Conservation (phyloP, 1,140 invertebrate genomes). For the Halictus rubicundus region DNA sequence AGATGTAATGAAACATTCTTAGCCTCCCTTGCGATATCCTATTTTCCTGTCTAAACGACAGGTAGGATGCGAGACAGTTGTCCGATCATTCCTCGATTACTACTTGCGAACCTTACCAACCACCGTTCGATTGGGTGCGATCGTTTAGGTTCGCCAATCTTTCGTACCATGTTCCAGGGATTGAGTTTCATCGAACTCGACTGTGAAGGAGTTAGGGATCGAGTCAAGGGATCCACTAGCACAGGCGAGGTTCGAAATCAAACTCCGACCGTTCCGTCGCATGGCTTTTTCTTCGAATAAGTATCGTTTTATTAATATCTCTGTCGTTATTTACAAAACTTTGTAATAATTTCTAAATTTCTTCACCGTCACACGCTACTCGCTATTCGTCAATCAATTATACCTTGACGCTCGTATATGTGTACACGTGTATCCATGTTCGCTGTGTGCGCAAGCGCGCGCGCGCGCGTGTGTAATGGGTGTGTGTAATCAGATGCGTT, state of each 20-base stretch:
- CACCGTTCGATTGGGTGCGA: too few species aligned
- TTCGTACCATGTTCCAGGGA: too few species aligned
- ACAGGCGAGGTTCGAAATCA: too few species aligned
- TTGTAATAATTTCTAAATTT: conserved; percentile 80
- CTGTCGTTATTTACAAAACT: conserved; percentile 80
- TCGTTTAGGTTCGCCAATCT: too few species aligned
- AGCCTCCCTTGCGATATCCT: not conserved
- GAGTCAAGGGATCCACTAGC: not conserved
- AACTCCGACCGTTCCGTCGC: too few species aligned
- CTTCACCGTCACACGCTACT: conserved; percentile 73
- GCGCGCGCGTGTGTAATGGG: not conserved
- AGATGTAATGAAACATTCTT: conserved; percentile 76
- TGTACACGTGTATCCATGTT: conserved; percentile 31
- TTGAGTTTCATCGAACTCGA: too few species aligned
- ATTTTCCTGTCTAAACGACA: too few species aligned
- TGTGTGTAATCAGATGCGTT: conserved; percentile 37
- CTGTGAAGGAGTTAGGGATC: too few species aligned
- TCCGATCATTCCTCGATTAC: too few species aligned
- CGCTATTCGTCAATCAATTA: conserved; percentile 69
- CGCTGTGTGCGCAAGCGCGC: not conserved
- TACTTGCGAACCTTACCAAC: too few species aligned
- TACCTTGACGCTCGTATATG: conserved; percentile 57
- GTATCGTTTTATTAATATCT: conserved; percentile 80
- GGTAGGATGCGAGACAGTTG: too few species aligned
- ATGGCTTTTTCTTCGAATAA: conserved; percentile 69